A percentile compares a stretch with the other conserved stretches of the same genome.
These are phyloP conservation scores for Spinus pinus DNA, from an alignment of 2,797 vertebrate species.

Conservation along the genomic window DNA sequence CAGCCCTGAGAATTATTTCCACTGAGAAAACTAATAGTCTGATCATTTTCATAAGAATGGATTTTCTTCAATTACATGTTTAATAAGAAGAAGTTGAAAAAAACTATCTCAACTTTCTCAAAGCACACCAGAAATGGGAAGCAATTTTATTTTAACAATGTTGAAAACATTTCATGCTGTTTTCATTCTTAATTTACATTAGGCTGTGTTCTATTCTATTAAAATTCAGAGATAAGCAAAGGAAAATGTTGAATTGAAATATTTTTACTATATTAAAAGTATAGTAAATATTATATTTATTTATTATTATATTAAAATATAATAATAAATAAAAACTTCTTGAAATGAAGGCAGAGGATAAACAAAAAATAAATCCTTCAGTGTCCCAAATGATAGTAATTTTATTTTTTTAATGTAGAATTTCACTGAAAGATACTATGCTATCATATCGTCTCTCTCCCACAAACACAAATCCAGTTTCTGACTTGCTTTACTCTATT, in stretches of 20 bases:
- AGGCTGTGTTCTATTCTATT: neutral
- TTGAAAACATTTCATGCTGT: neutral
- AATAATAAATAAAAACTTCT: neutral
- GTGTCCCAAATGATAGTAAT: neutral
- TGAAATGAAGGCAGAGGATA: neutral
- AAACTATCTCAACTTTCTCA: neutral
- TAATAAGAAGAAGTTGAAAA: neutral
- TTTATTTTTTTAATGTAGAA: neutral
- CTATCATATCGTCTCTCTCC: neutral
- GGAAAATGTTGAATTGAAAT: neutral
- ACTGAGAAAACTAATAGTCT: neutral
- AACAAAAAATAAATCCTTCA: neutral
- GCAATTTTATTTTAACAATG: neutral
- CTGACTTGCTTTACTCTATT: neutral
- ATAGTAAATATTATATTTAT: too few relatives aligned
- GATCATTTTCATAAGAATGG: neutral
- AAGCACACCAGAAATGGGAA: neutral
- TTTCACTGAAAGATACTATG: neutral
- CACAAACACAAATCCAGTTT: neutral
- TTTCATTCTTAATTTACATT: neutral
- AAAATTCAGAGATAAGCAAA: neutral
- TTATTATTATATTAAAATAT: too few relatives aligned
- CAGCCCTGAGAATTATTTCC: neutral
- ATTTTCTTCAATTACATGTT: neutral
- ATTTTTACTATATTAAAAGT: neutral